Percentiles rank a stretch among this genome's conserved stretches.
Evolutionary conservation across 2,888 invertebrate species (phyloP).

Genomic region (Tineola bisselliella): DNA sequence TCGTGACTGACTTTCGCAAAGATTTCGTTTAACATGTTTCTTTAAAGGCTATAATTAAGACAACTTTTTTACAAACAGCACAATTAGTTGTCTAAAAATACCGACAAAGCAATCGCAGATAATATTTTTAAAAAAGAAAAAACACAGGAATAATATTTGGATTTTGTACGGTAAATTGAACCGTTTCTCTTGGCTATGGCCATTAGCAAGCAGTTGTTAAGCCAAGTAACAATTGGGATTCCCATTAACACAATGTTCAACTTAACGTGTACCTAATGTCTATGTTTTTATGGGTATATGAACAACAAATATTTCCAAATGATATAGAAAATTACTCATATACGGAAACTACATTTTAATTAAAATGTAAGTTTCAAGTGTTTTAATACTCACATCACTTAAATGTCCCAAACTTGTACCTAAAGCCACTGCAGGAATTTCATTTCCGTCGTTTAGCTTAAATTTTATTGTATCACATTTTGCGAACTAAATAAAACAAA

Average conservation of each 20-base stretch:
- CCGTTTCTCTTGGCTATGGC: conserved; percentile 6
- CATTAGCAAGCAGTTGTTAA: conserved; percentile 4
- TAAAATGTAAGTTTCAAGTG: too few relatives aligned
- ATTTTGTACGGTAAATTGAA: neutral
- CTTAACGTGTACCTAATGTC: conserved; percentile 3
- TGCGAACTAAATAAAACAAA: conserved; percentile 15
- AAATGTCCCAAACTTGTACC: conserved; percentile 52
- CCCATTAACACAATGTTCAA: conserved; percentile 6
- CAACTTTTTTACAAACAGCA: neutral
- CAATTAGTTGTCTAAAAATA: neutral
- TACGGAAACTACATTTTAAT: too few relatives aligned
- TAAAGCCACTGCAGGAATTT: conserved; percentile 45
- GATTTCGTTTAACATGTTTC: too few relatives aligned
- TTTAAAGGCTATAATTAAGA: too few relatives aligned
- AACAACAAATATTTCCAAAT: neutral
- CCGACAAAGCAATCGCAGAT: neutral
- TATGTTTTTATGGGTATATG: neutral
- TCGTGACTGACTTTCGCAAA: too few relatives aligned
- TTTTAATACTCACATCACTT: conserved; percentile 42
- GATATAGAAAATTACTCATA: too few relatives aligned
- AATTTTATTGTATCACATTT: conserved; percentile 22
- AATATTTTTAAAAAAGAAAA: neutral
- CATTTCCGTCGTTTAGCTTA: conserved; percentile 42
- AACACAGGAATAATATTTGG: neutral
- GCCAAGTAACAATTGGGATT: conserved; percentile 4